Evolutionary conservation across 1,140 invertebrate genomes (phyloP).

Genomic region (Phthorimaea operculella): DNA sequence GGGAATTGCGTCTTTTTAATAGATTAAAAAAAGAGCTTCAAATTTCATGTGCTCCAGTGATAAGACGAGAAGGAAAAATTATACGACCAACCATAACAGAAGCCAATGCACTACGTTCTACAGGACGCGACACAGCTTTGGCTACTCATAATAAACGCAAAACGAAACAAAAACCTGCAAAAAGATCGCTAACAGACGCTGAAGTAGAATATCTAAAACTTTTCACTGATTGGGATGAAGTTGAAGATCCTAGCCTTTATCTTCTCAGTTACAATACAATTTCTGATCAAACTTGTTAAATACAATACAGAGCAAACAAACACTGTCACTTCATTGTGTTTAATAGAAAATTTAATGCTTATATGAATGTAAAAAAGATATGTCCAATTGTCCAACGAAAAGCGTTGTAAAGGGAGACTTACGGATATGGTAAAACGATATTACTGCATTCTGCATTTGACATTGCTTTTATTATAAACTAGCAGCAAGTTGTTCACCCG

Average conservation of each 20-base stretch:
- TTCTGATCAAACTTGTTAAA: too few relatives aligned
- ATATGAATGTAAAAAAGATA: too few relatives aligned
- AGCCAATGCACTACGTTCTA: background rate
- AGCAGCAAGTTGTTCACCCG: too few relatives aligned
- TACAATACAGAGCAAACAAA: too few relatives aligned
- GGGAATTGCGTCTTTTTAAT: conserved; percentile 39
- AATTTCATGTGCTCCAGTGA: conserved; percentile 19
- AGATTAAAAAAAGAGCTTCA: conserved; percentile 35
- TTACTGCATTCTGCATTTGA: too few relatives aligned
- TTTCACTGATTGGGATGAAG: conserved; percentile 50
- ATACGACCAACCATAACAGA: conserved; percentile 10
- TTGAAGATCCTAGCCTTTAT: conserved; percentile 30
- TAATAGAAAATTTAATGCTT: too few relatives aligned
- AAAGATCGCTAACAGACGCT: conserved; percentile 21
- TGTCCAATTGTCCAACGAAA: too few relatives aligned
- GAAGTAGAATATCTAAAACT: conserved; percentile 45
- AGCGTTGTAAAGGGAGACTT: too few relatives aligned
- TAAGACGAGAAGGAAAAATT: background rate
- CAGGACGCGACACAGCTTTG: too few relatives aligned
- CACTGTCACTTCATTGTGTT: too few relatives aligned
- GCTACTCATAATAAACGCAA: background rate
- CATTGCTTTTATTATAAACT: too few relatives aligned
- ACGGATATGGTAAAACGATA: too few relatives aligned
- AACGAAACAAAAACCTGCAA: background rate
- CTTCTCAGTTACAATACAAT: background rate